Percentiles rank a stretch among this genome's conserved stretches.
Evolutionary conservation across 1,140 invertebrate species (phyloP).

Genomic region (Mizuhopecten yessoensis): DNA sequence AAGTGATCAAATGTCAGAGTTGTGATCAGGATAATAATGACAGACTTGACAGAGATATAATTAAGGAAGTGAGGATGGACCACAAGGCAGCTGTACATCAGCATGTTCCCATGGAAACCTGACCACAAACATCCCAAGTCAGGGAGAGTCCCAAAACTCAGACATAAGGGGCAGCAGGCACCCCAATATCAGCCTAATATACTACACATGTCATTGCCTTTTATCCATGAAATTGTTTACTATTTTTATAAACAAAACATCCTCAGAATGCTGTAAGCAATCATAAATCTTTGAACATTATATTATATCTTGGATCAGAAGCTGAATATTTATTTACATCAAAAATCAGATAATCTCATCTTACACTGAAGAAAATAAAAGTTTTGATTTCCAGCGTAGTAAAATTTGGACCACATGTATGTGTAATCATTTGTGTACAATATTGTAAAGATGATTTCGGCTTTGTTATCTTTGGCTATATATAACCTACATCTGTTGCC

Average conservation of each 20-base stretch:
- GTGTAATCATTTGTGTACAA: background rate
- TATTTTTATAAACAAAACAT: background rate
- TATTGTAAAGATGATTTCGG: background rate
- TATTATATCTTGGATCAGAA: background rate
- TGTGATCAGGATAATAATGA: background rate
- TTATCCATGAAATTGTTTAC: slow-evolving; percentile 39
- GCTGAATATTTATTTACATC: background rate
- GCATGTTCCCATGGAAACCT: background rate
- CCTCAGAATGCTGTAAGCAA: background rate
- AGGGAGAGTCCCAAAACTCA: background rate
- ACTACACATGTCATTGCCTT: slow-evolving; percentile 17
- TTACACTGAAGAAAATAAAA: background rate
- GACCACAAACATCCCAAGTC: background rate
- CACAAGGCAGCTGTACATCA: background rate
- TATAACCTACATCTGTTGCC: background rate
- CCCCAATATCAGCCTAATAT: background rate
- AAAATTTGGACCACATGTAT: background rate
- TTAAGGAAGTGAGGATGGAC: background rate
- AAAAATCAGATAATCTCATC: background rate
- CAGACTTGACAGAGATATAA: background rate
- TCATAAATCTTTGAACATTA: background rate
- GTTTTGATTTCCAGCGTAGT: too few relatives aligned
- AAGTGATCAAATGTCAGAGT: background rate
- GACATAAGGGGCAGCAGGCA: background rate
- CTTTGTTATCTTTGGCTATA: background rate